A percentile compares a stretch with the other conserved stretches of the same genome.
phyloP scores from a whole-genome alignment of 1,140 invertebrate genomes.

The Trichomalopsis sarcophagae region DNA sequence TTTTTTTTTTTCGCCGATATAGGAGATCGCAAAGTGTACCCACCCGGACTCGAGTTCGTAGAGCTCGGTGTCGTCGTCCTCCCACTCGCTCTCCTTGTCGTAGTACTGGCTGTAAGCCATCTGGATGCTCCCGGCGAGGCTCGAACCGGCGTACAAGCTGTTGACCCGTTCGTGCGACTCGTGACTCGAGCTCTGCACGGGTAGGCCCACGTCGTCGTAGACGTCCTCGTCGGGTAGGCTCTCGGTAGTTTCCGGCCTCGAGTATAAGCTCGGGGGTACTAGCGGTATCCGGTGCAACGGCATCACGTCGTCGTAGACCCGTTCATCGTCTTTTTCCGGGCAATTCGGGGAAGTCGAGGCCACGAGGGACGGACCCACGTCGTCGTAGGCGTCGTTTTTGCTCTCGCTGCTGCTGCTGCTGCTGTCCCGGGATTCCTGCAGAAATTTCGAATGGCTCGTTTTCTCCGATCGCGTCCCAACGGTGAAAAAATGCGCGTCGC shows the following conservation, averaged over 20 bases:
- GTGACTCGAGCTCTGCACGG: conserved; percentile 39
- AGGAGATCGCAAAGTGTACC: background rate
- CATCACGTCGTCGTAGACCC: conserved; percentile 69
- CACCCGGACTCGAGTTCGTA: conserved; percentile 4
- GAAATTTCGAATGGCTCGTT: too few species aligned
- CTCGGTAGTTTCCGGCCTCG: too few species aligned
- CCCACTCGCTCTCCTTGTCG: conserved; percentile 68
- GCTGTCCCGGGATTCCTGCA: background rate
- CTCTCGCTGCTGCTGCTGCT: background rate
- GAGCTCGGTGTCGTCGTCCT: conserved; percentile 62
- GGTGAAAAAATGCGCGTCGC: background rate
- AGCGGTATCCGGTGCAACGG: background rate
- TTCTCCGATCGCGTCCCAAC: too few species aligned
- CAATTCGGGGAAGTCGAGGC: background rate
- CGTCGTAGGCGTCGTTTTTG: conserved; percentile 64
- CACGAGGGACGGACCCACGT: conserved; percentile 56
- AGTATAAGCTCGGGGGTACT: too few species aligned
- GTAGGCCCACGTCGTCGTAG: conserved; percentile 48
- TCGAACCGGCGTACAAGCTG: conserved; percentile 67
- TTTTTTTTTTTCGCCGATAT: too few species aligned
- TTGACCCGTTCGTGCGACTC: conserved; percentile 69
- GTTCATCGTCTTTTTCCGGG: conserved; percentile 56
- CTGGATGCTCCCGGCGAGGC: conserved; percentile 5
- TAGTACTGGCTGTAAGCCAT: background rate
- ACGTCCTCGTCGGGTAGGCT: conserved; percentile 32